A percentile compares a stretch with the other conserved stretches of the same genome.
Conservation (phyloP, 2,888 invertebrate species). For the Apocheima hispidaria region DNA sequence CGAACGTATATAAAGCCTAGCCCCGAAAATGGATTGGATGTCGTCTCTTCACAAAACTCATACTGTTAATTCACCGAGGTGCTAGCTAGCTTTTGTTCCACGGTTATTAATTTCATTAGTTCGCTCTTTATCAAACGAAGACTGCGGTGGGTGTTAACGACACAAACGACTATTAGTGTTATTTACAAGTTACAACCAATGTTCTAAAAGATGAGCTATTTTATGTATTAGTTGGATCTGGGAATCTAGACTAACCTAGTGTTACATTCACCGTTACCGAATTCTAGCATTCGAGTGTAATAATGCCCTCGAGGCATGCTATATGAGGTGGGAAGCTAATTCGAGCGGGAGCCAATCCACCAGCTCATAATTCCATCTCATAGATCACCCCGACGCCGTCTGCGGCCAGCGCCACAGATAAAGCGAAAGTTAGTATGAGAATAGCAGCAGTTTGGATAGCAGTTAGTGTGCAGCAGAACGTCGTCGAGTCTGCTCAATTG, state of each 20-base stretch:
- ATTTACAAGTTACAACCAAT: slow-evolving; percentile 62
- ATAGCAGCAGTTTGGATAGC: slow-evolving; percentile 5
- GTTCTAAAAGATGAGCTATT: slow-evolving; percentile 42
- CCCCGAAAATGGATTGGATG: not conserved
- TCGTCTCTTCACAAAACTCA: not conserved
- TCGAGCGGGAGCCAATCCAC: slow-evolving; percentile 65
- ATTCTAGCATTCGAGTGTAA: slow-evolving; percentile 44
- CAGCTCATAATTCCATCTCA: slow-evolving; percentile 71
- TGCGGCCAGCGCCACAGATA: slow-evolving; percentile 18
- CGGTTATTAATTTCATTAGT: slow-evolving; percentile 84
- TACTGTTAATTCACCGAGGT: slow-evolving; percentile 32
- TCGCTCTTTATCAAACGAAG: slow-evolving; percentile 78
- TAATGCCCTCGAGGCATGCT: slow-evolving; percentile 40
- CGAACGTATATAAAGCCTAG: no score
- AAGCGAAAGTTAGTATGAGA: slow-evolving; percentile 17
- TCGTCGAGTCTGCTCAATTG: slow-evolving; percentile 65
- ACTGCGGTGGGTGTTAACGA: slow-evolving; percentile 64
- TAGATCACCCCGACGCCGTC: slow-evolving; percentile 68
- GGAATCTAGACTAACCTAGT: slow-evolving; percentile 32
- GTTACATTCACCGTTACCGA: slow-evolving; percentile 34
- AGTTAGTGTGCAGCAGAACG: slow-evolving; percentile 40
- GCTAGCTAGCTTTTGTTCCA: slow-evolving; percentile 62
- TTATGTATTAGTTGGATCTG: slow-evolving; percentile 33
- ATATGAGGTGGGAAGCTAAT: slow-evolving; percentile 53
- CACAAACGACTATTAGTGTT: slow-evolving; percentile 57